Evolutionary conservation across 2,888 invertebrate species (phyloP).

Genomic region (Catocala nupta): DNA sequence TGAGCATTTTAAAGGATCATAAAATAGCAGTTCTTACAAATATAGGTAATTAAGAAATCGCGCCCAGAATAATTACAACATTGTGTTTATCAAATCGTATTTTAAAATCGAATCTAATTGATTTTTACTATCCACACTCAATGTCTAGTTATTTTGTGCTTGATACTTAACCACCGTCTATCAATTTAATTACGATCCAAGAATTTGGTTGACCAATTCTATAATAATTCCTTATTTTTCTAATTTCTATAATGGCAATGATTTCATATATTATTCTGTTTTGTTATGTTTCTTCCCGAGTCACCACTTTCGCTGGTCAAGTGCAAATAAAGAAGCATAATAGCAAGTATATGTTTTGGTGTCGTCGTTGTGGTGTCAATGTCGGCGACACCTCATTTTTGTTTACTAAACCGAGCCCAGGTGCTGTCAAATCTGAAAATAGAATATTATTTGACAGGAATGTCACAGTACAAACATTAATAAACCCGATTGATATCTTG

Average conservation of each 20-base stretch:
- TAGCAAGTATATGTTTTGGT: slow-evolving; percentile 7
- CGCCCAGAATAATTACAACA: slow-evolving; percentile 18
- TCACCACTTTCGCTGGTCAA: too few relatives aligned
- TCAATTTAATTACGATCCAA: too few relatives aligned
- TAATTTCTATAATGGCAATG: too few relatives aligned
- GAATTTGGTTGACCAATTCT: too few relatives aligned
- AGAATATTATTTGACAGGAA: slow-evolving; percentile 12
- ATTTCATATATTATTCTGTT: too few relatives aligned
- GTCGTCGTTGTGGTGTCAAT: slow-evolving; percentile 9
- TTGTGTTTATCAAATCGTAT: slow-evolving; percentile 7
- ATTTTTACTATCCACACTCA: slow-evolving; percentile 21
- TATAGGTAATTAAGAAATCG: slow-evolving; percentile 18
- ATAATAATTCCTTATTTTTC: too few relatives aligned
- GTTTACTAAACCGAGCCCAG: slow-evolving; percentile 7
- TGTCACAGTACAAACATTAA: slow-evolving; percentile 14
- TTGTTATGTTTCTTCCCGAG: too few relatives aligned
- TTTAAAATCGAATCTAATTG: slow-evolving; percentile 19
- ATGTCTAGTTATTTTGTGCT: background rate
- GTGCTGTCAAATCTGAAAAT: slow-evolving; percentile 9
- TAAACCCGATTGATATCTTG: background rate
- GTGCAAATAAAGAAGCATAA: background rate
- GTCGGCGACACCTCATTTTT: slow-evolving; percentile 5
- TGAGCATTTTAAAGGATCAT: slow-evolving; percentile 9
- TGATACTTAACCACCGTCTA: too few relatives aligned
- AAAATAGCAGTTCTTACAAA: slow-evolving; percentile 14